A percentile compares a stretch with the other conserved stretches of the same genome.
Conservation (phyloP, 2,797 vertebrate genomes). For the Ceryle rudis region DNA sequence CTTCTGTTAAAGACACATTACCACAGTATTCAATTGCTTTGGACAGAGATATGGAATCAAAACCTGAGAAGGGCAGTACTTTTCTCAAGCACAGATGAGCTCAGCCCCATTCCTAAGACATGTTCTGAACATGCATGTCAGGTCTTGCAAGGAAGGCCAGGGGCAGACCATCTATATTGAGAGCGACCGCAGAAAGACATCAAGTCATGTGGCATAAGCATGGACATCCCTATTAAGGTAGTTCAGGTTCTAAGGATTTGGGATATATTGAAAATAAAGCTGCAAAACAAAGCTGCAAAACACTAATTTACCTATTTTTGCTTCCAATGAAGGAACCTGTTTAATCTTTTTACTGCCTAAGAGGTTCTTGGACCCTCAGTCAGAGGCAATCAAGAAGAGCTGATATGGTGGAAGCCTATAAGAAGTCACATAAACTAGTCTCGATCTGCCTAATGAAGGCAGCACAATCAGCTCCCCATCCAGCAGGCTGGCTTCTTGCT, state of each 20-base stretch:
- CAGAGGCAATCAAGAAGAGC: neutral
- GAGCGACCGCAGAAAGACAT: neutral
- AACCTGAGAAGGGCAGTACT: neutral
- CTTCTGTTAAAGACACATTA: neutral
- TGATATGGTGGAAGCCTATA: neutral
- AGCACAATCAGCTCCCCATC: rapidly evolving
- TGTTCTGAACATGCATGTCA: neutral
- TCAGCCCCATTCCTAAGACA: neutral
- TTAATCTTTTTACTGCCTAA: neutral
- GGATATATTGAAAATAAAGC: neutral
- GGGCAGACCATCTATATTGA: neutral
- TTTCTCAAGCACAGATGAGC: neutral
- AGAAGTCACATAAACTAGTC: neutral
- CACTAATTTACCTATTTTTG: neutral
- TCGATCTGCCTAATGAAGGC: rapidly evolving
- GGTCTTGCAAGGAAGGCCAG: neutral
- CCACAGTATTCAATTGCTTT: neutral
- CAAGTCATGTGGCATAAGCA: neutral
- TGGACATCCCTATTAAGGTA: neutral
- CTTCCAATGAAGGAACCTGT: neutral
- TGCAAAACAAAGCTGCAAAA: neutral
- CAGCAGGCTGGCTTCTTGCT: neutral
- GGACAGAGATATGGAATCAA: neutral
- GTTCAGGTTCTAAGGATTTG: neutral
- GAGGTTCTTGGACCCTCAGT: neutral